These are phyloP conservation scores for Leuciscus waleckii DNA, from an alignment of 2,797 vertebrate species.

Conservation along the genomic window DNA sequence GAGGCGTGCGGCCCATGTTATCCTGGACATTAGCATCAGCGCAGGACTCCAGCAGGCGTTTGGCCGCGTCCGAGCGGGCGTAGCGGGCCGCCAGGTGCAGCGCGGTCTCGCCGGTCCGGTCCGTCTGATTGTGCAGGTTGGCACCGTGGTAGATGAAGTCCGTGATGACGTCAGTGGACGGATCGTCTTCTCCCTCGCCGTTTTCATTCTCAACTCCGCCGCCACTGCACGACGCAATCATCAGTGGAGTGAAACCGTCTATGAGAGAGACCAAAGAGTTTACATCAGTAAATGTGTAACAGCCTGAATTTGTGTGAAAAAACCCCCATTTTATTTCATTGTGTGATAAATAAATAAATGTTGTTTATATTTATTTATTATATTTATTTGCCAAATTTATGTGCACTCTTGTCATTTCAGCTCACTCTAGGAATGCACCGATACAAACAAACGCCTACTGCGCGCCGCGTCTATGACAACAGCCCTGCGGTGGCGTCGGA, in stretches of 20 bases:
- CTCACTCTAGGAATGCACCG: too few species aligned
- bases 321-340: too few species aligned
- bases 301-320: too few species aligned
- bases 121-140: conserved; percentile 94
- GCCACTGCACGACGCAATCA: conserved; percentile 98
- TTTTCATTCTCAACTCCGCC: conserved; percentile 94
- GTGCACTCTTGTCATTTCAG: too few species aligned
- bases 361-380: too few species aligned
- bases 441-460: too few species aligned
- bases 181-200: conserved; percentile 94
- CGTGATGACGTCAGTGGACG: conserved; percentile 89
- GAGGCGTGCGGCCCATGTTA: conserved; percentile 93
- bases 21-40: conserved; percentile 96
- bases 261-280: conserved; percentile 56
- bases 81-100: conserved; percentile 94
- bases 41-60: conserved; percentile 93
- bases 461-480: neutral
- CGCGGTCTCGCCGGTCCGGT: conserved; percentile 95
- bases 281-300: neutral
- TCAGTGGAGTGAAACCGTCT: conserved; percentile 97
- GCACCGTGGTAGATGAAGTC: conserved; percentile 98
- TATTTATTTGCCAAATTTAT: too few species aligned
- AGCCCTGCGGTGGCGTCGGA: conserved; percentile 94
- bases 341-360: too few species aligned
- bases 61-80: conserved; percentile 93